phyloP scores from a whole-genome alignment of 2,113 vertebrate species.

The Antechinus flavipes region DNA sequence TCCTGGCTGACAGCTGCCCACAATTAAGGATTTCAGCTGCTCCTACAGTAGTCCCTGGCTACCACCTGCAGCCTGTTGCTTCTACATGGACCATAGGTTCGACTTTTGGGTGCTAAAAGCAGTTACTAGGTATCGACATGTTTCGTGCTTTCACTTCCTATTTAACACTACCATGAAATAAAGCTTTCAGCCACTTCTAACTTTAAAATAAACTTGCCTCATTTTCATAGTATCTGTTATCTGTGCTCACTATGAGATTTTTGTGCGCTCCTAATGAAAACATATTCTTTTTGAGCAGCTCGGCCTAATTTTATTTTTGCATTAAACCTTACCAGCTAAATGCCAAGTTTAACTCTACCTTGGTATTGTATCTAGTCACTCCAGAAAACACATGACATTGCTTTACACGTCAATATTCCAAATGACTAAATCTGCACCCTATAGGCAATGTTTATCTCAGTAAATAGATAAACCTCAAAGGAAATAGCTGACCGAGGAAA shows the following conservation, averaged over 20 bases:
- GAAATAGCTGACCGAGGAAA: slow-evolving; percentile 21
- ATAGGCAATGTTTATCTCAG: background rate
- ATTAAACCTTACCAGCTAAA: slow-evolving; percentile 10
- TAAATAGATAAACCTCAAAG: too few relatives aligned
- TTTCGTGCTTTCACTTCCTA: background rate
- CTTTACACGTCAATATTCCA: slow-evolving; percentile 5
- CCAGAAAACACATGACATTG: slow-evolving; percentile 2
- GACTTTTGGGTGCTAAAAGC: background rate
- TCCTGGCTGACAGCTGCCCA: background rate
- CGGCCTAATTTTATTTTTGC: slow-evolving; percentile 13
- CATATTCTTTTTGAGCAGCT: slow-evolving; percentile 1
- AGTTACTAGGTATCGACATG: background rate
- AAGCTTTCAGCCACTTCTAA: background rate
- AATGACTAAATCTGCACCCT: background rate
- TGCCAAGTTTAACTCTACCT: background rate
- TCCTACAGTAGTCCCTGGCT: background rate
- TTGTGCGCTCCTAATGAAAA: slow-evolving; percentile 12
- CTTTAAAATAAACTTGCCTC: background rate
- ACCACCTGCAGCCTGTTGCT: background rate
- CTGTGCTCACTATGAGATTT: background rate
- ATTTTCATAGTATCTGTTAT: slow-evolving; percentile 8
- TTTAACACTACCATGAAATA: background rate
- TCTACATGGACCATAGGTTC: background rate
- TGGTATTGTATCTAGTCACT: slow-evolving; percentile 34
- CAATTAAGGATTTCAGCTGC: background rate